A percentile compares a stretch with the other conserved stretches of the same genome.
These are phyloP conservation scores for Hystrix cristata DNA, from an alignment of 2,113 vertebrate genomes.

Conservation along the genomic window DNA sequence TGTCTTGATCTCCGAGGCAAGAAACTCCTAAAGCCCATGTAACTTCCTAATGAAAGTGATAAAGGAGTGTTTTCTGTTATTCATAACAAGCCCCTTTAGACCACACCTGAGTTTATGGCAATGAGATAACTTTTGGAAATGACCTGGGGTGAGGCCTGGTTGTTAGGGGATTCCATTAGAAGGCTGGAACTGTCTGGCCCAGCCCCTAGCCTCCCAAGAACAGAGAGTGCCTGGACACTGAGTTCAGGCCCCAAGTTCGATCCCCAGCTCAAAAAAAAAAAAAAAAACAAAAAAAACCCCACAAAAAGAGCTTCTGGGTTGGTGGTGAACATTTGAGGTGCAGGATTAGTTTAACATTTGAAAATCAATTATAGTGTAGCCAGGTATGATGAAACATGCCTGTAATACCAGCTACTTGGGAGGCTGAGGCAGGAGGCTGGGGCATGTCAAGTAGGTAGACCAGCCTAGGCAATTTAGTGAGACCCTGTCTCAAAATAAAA, in stretches of 20 bases:
- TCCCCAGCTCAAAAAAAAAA: background rate
- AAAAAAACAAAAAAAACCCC: too few relatives aligned
- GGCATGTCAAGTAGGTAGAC: too few relatives aligned
- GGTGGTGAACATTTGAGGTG: too few relatives aligned
- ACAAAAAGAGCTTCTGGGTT: too few relatives aligned
- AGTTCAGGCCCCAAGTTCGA: background rate
- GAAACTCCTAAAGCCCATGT: background rate
- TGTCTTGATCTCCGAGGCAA: background rate
- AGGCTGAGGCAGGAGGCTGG: background rate
- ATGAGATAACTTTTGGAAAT: background rate
- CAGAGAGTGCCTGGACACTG: background rate
- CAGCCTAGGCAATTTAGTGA: too few relatives aligned
- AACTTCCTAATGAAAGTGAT: background rate
- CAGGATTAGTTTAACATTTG: too few relatives aligned
- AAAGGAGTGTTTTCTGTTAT: background rate
- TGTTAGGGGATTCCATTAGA: background rate
- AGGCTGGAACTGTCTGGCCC: background rate
- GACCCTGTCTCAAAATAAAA: too few relatives aligned
- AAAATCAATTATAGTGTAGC: too few relatives aligned
- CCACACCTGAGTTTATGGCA: background rate
- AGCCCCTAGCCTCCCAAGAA: background rate
- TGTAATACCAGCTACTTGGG: background rate
- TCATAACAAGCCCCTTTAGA: background rate
- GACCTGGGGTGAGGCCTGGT: background rate
- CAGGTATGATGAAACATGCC: background rate